Evolutionary conservation across 2,888 invertebrate genomes (phyloP), one percentile per base, ranked within the genome.

Genomic region (Cataglyphis livida): DNA sequence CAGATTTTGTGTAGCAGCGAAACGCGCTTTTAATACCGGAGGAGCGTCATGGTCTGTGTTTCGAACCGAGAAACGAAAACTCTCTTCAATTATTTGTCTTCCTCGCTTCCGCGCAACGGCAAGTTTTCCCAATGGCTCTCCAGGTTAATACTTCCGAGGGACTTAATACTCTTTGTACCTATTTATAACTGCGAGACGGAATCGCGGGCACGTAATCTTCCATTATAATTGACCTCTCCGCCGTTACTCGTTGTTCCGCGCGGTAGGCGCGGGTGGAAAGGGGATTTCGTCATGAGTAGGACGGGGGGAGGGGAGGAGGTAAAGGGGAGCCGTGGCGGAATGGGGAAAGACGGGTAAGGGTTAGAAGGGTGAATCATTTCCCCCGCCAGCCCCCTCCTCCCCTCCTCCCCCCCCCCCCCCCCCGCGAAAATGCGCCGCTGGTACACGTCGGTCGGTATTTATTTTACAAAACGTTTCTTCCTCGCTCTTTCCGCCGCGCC

Each of bases 381-480:
- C 35, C 35, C 51, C 71, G 54, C 38, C 62, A 21, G 6, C 59
- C 59, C 68, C 44, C 82, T 21, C 21, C 21, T 0, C 21, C 21
- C 21, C 21, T 0, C 68, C 44, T n/a, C 59, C 59, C 68, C 44
- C 82, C 0, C 21, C 21, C 21, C 21, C 21, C 21, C 21, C 21
- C 68, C 44, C 82, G 51, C 41, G 41, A 44, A 64, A 62, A 51
- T 51, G 48, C 57, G 62, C 73, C 78, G 64, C 61, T 54, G 75
- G 74, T 79, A 51, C 35, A 41, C 83, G 82, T 85, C 84, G 87
- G 74, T 86, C 68, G 82, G 83, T 91, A 90, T 92, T 92, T 91
- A 90, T 92, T 92, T 91, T 90, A 87, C 82, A 88, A 91, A 91
- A 91, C 87, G 83, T 82, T 83, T 87, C 89, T 87, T 87, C 91